Evolutionary conservation across 2,797 vertebrate genomes (phyloP).

Genomic region (Cephalopachus bancanus): DNA sequence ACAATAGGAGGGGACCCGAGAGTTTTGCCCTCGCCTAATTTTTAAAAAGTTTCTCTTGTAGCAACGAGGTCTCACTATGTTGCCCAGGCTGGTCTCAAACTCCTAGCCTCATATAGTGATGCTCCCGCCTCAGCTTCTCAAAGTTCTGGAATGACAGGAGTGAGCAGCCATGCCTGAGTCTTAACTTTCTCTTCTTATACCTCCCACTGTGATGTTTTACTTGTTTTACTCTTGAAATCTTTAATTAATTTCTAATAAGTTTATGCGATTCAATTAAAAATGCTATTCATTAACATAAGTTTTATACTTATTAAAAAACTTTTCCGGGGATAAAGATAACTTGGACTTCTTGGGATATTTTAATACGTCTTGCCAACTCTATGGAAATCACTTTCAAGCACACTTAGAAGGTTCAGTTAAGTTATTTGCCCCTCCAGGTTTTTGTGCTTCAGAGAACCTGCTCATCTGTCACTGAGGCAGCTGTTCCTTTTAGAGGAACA

Average conservation of each 20-base stretch:
- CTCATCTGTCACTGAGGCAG: slow-evolving; percentile 75
- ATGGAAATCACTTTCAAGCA: slow-evolving; percentile 87
- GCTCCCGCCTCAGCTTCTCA: no score
- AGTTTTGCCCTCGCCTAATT: no score
- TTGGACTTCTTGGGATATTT: slow-evolving; percentile 87
- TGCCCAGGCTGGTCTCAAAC: no score
- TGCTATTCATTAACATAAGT: slow-evolving; percentile 77
- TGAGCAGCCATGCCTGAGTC: no score
- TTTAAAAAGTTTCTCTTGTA: no score
- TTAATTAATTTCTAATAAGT: slow-evolving; percentile 58
- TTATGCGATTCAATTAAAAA: slow-evolving; percentile 79
- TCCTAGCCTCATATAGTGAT: no score
- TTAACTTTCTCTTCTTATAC: not conserved
- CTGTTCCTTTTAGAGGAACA: slow-evolving; percentile 80
- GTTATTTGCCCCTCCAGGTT: slow-evolving; percentile 75
- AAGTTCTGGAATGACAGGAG: no score
- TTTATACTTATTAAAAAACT: slow-evolving; percentile 93
- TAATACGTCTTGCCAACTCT: slow-evolving; percentile 82
- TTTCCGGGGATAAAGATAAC: slow-evolving; percentile 90
- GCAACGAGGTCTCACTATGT: no score
- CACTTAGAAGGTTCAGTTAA: slow-evolving; percentile 89
- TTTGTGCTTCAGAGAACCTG: slow-evolving; percentile 73
- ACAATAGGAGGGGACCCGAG: no score
- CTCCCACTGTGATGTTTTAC: not conserved
- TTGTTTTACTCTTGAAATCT: slow-evolving; percentile 49